Conservation (phyloP, 1,140 invertebrate species). For the Neodiprion lecontei region DNA sequence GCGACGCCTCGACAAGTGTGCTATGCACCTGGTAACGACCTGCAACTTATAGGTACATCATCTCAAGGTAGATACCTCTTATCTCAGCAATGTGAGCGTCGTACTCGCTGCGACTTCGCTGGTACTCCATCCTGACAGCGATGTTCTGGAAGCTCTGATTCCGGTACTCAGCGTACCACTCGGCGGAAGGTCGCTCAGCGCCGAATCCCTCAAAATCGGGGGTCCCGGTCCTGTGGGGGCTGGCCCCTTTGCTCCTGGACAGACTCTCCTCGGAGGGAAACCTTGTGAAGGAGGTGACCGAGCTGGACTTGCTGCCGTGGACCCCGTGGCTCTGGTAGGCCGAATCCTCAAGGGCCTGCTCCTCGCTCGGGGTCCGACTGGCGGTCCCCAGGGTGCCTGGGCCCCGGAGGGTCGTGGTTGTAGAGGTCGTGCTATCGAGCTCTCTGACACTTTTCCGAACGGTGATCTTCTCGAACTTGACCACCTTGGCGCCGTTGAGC, state of each 20-base stretch:
- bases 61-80: conserved; percentile 69
- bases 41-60: too few relatives aligned
- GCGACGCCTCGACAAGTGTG: too few relatives aligned
- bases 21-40: too few relatives aligned
- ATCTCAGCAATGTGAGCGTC: conserved; percentile 87
- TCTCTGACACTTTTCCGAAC: conserved; percentile 65
- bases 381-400: conserved; percentile 29
- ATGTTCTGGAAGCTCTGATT: conserved; percentile 65
- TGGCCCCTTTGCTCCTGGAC: conserved; percentile 41
- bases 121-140: conserved; percentile 68
- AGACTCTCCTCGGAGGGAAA: conserved; percentile 69
- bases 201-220: conserved; percentile 38
- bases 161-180: conserved; percentile 69
- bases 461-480: conserved; percentile 73
- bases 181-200: conserved; percentile 50
- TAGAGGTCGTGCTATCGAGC: conserved; percentile 31
- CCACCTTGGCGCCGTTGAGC: conserved; percentile 66
- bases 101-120: conserved; percentile 79
- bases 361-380: conserved; percentile 66
- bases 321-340: conserved; percentile 64
- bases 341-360: conserved; percentile 62
- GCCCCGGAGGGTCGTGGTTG: conserved; percentile 20
- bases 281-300: conserved; percentile 58
- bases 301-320: conserved; percentile 59
- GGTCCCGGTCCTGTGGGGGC: conserved; percentile 36